A percentile compares a stretch with the other conserved stretches of the same genome.
phyloP scores from a whole-genome alignment of 2,888 invertebrate species.

The Ommatoiulus sabulosus region DNA sequence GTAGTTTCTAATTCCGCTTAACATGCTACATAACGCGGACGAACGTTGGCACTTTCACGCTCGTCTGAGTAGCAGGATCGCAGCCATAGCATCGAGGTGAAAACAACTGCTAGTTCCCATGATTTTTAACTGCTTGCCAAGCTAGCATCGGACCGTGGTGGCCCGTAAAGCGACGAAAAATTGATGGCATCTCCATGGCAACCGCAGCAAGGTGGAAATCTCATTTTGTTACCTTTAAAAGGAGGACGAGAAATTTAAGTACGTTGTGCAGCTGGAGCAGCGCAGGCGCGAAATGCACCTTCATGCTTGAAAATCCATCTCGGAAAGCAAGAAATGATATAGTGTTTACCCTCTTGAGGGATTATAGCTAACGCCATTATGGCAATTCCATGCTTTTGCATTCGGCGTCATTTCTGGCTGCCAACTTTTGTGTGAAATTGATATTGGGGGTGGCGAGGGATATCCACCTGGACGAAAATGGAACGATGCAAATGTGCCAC shows the following conservation, averaged over 20 bases:
- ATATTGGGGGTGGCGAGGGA: background rate
- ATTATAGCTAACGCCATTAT: conserved; percentile 19
- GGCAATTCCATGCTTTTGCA: conserved; percentile 14
- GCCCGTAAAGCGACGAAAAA: background rate
- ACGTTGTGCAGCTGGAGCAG: background rate
- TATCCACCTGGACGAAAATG: background rate
- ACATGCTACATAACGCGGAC: no score
- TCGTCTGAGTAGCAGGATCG: no score
- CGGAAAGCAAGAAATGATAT: conserved; percentile 19
- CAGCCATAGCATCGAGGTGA: no score
- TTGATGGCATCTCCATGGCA: background rate
- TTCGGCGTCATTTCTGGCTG: background rate
- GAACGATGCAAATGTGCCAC: background rate
- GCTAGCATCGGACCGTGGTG: background rate
- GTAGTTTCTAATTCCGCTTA: no score
- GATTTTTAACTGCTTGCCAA: no score
- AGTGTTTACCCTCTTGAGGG: conserved; percentile 12
- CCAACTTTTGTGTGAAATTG: conserved; percentile 12
- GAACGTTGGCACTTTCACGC: no score
- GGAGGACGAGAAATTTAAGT: conserved; percentile 9
- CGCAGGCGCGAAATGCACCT: conserved; percentile 4
- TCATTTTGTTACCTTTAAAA: conserved; percentile 19
- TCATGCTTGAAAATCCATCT: conserved; percentile 5
- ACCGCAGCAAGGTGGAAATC: background rate
- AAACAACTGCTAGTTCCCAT: no score